Conservation (phyloP, 2,113 vertebrate species). For the Perca schrenkii region DNA sequence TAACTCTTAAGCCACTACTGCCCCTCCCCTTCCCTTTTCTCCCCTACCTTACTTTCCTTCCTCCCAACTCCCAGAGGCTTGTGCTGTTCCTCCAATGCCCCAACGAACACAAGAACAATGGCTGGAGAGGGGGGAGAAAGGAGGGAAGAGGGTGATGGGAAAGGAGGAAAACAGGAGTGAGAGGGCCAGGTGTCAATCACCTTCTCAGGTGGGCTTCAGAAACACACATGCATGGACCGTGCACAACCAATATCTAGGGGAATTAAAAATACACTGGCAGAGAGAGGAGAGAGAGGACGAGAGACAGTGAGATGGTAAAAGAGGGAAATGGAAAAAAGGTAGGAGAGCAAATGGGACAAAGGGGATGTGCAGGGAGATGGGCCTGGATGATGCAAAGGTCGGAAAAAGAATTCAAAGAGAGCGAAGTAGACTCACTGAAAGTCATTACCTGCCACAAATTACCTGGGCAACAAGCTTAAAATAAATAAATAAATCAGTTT, state of each 20-base stretch:
- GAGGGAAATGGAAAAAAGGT: slow-evolving; percentile 42
- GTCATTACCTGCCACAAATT: slow-evolving; percentile 96
- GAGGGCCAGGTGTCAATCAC: slow-evolving; percentile 94
- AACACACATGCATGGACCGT: slow-evolving; percentile 78
- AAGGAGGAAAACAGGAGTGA: slow-evolving; percentile 82
- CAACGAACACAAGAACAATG: slow-evolving; percentile 47
- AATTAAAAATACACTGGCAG: slow-evolving; percentile 80
- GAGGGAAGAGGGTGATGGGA: slow-evolving; percentile 75
- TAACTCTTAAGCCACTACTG: slow-evolving; percentile 12
- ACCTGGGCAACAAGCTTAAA: slow-evolving; percentile 92
- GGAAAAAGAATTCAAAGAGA: slow-evolving; percentile 82
- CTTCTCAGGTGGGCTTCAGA: slow-evolving; percentile 87
- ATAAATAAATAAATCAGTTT: slow-evolving; percentile 82
- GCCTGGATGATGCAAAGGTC: slow-evolving; percentile 67
- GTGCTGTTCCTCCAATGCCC: slow-evolving; percentile 41
- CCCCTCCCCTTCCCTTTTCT: not conserved
- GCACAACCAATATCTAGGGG: slow-evolving; percentile 91
- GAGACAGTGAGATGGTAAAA: slow-evolving; percentile 45
- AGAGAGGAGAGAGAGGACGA: slow-evolving; percentile 56
- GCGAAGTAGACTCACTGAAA: slow-evolving; percentile 92
- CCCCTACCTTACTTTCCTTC: slow-evolving; percentile 19
- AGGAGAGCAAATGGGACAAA: slow-evolving; percentile 67
- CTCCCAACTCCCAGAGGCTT: slow-evolving; percentile 28
- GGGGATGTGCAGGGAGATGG: slow-evolving; percentile 54
- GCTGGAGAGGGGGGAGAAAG: slow-evolving; percentile 33